Conservation (phyloP, 1,140 invertebrate species). For the Mercenaria mercenaria region DNA sequence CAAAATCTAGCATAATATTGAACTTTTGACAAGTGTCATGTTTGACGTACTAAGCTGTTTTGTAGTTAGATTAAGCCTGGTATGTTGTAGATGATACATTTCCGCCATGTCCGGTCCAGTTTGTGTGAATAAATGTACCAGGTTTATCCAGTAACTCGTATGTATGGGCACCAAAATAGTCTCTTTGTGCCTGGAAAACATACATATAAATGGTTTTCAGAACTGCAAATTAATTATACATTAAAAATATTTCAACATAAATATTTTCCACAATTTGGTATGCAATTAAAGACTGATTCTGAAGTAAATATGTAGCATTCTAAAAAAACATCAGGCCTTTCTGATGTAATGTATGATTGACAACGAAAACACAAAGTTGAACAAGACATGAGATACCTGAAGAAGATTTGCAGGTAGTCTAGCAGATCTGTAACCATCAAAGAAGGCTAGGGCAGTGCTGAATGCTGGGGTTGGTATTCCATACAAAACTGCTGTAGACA, state of each 20-base stretch:
- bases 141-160: conserved; percentile 96
- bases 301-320: too few species aligned
- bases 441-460: conserved; percentile 97
- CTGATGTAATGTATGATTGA: too few species aligned
- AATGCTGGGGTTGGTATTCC: conserved; percentile 98
- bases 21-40: too few species aligned
- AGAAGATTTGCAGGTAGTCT: conserved; percentile 96
- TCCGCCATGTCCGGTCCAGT: conserved; percentile 99
- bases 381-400: conserved; percentile 91
- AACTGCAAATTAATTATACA: neutral
- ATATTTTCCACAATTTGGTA: neutral
- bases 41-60: too few species aligned
- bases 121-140: conserved; percentile 97
- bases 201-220: conserved; percentile 5
- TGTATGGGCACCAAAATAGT: conserved; percentile 99
- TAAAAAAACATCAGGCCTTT: too few species aligned
- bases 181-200: conserved; percentile 94
- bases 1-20: too few species aligned
- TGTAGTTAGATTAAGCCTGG: too few species aligned
- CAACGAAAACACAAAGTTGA: too few species aligned
- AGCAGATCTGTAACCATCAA: conserved; percentile 96
- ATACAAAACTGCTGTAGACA: conserved; percentile 88
- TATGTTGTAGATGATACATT: conserved; percentile 98
- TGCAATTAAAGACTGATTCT: neutral
- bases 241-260: neutral